These are phyloP conservation scores for Pluvianellus socialis DNA, from an alignment of 2,113 vertebrate species.

Conservation along the genomic window DNA sequence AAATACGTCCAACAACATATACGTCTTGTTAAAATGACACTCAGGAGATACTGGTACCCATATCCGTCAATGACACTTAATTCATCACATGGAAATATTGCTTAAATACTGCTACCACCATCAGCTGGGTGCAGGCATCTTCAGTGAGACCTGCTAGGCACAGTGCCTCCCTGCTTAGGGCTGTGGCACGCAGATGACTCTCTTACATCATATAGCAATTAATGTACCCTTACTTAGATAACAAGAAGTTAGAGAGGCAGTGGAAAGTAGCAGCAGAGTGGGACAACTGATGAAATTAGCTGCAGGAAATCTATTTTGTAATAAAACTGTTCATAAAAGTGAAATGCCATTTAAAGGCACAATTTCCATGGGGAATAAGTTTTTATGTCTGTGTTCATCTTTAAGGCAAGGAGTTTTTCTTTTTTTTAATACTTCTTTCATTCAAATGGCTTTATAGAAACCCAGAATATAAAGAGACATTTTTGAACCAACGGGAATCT, in stretches of 20 bases:
- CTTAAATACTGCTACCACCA: constrained; percentile 51
- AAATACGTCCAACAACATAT: constrained; percentile 69
- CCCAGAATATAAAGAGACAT: neutral
- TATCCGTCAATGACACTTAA: constrained; percentile 73
- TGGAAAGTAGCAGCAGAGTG: constrained; percentile 21
- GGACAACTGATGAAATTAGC: constrained; percentile 51
- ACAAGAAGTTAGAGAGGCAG: constrained; percentile 39
- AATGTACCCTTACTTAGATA: constrained; percentile 46
- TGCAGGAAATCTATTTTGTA: constrained; percentile 67
- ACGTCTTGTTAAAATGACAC: constrained; percentile 71
- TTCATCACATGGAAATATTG: constrained; percentile 65
- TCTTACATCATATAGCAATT: constrained; percentile 59
- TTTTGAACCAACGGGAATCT: constrained; percentile 1
- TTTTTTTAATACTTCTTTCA: neutral
- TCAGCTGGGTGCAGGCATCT: constrained; percentile 24
- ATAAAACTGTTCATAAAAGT: constrained; percentile 72
- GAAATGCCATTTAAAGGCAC: constrained; percentile 67
- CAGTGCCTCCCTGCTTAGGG: constrained; percentile 1
- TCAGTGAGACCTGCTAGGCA: constrained; percentile 9
- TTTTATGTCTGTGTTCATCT: constrained; percentile 59
- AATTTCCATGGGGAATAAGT: constrained; percentile 55
- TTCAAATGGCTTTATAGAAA: constrained; percentile 36
- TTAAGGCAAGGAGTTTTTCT: neutral
- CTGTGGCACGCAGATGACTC: neutral
- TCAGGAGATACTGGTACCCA: constrained; percentile 64